phyloP scores from a whole-genome alignment of 2,113 vertebrate species.

The Urocitellus parryii region DNA sequence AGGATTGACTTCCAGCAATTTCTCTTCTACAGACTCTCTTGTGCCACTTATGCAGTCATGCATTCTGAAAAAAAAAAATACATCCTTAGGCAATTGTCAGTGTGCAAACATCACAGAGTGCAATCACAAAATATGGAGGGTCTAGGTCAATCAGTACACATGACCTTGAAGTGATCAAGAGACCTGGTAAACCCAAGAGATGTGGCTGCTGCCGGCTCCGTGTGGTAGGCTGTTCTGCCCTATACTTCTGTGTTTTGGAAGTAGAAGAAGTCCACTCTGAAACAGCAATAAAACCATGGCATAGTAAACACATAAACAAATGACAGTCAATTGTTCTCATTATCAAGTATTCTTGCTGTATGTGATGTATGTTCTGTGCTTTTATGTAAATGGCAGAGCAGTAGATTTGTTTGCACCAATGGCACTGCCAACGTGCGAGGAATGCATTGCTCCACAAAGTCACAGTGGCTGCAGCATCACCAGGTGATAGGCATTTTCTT shows the following conservation, averaged over 20 bases:
- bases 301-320: not conserved
- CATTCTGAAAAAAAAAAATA: not conserved
- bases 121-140: not conserved
- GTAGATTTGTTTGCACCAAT: not conserved
- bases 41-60: not conserved
- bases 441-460: not conserved
- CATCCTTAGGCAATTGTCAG: too few species aligned
- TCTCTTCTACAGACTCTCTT: not conserved
- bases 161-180: not conserved
- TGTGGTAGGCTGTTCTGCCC: accelerated
- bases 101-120: too few species aligned
- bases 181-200: not conserved
- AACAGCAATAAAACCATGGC: too few species aligned
- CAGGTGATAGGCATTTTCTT: too few species aligned
- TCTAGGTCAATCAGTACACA: not conserved
- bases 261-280: not conserved
- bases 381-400: not conserved
- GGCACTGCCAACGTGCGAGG: not conserved
- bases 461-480: not conserved
- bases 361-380: not conserved
- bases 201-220: accelerated
- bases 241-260: not conserved
- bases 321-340: not conserved
- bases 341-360: not conserved
- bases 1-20: not conserved